phyloP scores from a whole-genome alignment of 2,113 vertebrate species.

The Hypanus sabinus region DNA sequence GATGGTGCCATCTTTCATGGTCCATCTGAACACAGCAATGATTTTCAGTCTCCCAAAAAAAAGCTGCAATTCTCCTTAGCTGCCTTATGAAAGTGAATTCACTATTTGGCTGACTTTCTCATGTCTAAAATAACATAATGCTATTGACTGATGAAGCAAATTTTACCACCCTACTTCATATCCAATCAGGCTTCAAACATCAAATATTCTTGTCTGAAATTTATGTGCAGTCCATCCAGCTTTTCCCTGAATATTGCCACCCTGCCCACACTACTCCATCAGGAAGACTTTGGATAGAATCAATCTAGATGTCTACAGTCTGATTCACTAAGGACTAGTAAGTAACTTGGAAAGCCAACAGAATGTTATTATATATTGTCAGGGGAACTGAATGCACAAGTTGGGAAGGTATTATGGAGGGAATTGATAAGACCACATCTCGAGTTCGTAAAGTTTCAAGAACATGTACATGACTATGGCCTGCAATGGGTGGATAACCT shows the following conservation, averaged over 20 bases:
- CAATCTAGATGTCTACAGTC: neutral
- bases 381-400: too few species aligned
- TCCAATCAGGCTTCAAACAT: neutral
- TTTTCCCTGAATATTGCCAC: neutral
- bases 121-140: neutral
- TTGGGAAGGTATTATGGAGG: too few species aligned
- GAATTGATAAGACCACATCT: too few species aligned
- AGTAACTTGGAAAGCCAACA: too few species aligned
- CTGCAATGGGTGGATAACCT: too few species aligned
- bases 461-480: too few species aligned
- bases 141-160: neutral
- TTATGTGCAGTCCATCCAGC: neutral
- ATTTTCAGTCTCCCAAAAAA: neutral
- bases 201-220: neutral
- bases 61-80: neutral
- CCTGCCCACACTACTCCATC: neutral
- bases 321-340: too few species aligned
- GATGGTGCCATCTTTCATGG: neutral
- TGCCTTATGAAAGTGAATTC: neutral
- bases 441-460: too few species aligned
- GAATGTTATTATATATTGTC: too few species aligned
- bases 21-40: constrained; percentile 13
- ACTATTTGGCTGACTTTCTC: constrained; percentile 13
- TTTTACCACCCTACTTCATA: neutral
- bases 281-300: neutral